phyloP scores from a whole-genome alignment of 1,140 invertebrate species.

The Formica exsecta region DNA sequence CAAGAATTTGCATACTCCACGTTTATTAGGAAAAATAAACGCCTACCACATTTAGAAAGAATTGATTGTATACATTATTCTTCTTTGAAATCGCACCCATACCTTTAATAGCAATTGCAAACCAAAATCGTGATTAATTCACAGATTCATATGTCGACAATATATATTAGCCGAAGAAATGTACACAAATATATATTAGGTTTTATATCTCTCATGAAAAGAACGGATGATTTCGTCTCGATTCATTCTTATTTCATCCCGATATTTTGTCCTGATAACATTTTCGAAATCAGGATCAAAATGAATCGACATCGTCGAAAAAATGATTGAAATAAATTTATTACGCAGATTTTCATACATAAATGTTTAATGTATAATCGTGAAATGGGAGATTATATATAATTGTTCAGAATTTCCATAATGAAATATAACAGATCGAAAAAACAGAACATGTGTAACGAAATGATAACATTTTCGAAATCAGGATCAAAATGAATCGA shows the following conservation, averaged over 20 bases:
- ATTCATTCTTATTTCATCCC: background rate
- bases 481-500: background rate
- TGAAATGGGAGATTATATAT: background rate
- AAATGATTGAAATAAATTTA: background rate
- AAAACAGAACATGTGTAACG: background rate
- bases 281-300: background rate
- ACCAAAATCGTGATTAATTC: background rate
- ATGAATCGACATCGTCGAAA: background rate
- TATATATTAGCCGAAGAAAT: background rate
- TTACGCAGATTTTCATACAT: background rate
- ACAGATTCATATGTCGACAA: background rate
- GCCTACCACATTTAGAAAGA: slow-evolving; percentile 51
- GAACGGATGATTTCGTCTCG: background rate
- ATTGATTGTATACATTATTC: slow-evolving; percentile 45
- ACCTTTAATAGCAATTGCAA: background rate
- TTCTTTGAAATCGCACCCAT: background rate
- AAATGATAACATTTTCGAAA: background rate
- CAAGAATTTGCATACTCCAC: slow-evolving; percentile 50
- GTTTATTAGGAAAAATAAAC: slow-evolving; percentile 66
- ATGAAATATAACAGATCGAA: background rate
- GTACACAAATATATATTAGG: background rate
- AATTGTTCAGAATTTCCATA: background rate
- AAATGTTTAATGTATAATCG: background rate
- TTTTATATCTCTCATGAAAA: background rate
- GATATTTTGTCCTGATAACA: background rate